A percentile compares a stretch with the other conserved stretches of the same genome.
These are phyloP conservation scores for Drosophila cracens DNA, from an alignment of 2,888 invertebrate species.

Conservation along the genomic window DNA sequence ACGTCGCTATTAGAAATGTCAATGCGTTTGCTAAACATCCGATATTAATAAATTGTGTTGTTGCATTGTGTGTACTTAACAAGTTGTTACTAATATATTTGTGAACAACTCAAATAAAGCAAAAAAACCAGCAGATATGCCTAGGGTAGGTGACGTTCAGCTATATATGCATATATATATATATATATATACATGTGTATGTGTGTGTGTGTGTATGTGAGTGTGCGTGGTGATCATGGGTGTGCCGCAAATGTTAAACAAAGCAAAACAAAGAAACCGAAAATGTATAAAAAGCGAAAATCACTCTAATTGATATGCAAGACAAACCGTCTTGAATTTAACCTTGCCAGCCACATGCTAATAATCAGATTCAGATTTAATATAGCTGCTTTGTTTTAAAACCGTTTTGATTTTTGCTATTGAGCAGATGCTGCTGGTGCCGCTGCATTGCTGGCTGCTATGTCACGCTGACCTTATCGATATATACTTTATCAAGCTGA, in stretches of 20 bases:
- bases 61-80: constrained; percentile 19
- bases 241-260: constrained; percentile 44
- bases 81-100: constrained; percentile 17
- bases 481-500: constrained; percentile 13
- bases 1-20: constrained; percentile 47
- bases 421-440: constrained; percentile 16
- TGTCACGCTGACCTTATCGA: constrained; percentile 42
- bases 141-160: constrained; percentile 65
- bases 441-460: constrained; percentile 36
- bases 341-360: constrained; percentile 16
- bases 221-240: constrained; percentile 37
- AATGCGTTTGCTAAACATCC: constrained; percentile 32
- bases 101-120: constrained; percentile 18
- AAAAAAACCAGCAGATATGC: constrained; percentile 58
- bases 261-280: constrained; percentile 38
- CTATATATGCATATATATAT: constrained; percentile 11
- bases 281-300: constrained; percentile 10
- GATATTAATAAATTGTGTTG: constrained; percentile 15
- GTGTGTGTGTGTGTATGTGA: constrained; percentile 13
- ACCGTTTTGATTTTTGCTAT: constrained; percentile 21
- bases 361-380: constrained; percentile 1
- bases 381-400: constrained; percentile 20
- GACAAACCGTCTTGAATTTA: constrained; percentile 5
- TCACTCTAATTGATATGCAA: constrained; percentile 35
- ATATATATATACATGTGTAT: constrained; percentile 7